phyloP scores from a whole-genome alignment of 2,888 invertebrate species.

The Drosophila mulleri region DNA sequence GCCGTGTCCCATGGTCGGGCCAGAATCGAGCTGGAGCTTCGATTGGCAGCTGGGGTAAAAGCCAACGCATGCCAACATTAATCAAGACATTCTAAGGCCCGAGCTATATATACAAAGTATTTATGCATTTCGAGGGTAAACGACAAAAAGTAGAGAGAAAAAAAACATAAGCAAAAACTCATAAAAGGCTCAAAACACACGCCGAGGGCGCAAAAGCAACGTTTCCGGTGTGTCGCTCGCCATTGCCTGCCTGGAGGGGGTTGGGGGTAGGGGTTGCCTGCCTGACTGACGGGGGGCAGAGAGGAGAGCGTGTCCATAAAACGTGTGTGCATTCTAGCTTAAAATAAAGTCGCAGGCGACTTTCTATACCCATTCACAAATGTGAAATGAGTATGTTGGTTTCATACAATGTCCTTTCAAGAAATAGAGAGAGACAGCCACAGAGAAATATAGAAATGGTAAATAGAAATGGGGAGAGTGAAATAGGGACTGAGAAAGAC shows the following conservation, averaged over 20 bases:
- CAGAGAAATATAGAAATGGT: too few relatives aligned
- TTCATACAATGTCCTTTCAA: too few relatives aligned
- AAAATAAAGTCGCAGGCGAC: constrained; percentile 75
- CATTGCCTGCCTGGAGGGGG: constrained; percentile 13
- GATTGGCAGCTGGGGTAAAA: constrained; percentile 60
- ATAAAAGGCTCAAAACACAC: constrained; percentile 68
- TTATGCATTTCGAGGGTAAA: constrained; percentile 72
- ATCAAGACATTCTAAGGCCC: constrained; percentile 68
- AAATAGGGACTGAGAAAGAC: too few relatives aligned
- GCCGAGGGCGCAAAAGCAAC: constrained; percentile 75
- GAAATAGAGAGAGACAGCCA: too few relatives aligned
- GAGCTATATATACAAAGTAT: constrained; percentile 57
- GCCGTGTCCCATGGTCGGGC: constrained; percentile 41
- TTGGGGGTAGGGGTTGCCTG: neutral
- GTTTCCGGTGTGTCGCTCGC: constrained; percentile 74
- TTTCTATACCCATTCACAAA: neutral
- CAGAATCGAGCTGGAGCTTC: neutral
- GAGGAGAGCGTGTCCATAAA: constrained; percentile 19
- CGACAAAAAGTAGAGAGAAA: neutral
- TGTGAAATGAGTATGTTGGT: too few relatives aligned
- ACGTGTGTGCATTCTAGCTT: constrained; percentile 80
- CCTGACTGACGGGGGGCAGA: neutral
- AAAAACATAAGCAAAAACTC: constrained; percentile 41
- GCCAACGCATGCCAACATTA: constrained; percentile 78
- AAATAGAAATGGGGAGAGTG: too few relatives aligned